phyloP scores from a whole-genome alignment of 2,797 vertebrate genomes.

The Kryptolebias ocellatus region DNA sequence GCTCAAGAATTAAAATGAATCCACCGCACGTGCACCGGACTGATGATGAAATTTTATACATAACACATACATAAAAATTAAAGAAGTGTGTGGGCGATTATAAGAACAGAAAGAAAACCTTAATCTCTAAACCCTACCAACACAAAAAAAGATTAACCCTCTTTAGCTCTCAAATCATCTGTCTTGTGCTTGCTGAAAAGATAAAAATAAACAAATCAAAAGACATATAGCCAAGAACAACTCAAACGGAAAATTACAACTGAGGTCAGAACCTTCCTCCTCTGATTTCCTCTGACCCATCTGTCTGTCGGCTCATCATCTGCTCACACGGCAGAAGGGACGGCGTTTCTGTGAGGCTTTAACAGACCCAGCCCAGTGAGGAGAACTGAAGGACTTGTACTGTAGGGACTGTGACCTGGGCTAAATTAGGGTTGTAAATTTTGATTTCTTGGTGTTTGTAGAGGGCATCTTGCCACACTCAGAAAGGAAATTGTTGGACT shows the following conservation, averaged over 20 bases:
- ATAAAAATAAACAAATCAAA: conserved; percentile 34
- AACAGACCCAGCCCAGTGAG: conserved; percentile 1
- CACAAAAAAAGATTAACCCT: conserved; percentile 41
- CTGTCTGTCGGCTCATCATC: conserved; percentile 48
- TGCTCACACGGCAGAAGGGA: conserved; percentile 30
- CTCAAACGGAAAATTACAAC: conserved; percentile 46
- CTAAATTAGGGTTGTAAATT: conserved; percentile 61
- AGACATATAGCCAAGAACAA: conserved; percentile 21
- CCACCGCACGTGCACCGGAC: background rate
- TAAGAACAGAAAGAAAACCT: conserved; percentile 6
- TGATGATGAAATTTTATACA: conserved; percentile 4
- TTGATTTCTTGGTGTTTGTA: conserved; percentile 17
- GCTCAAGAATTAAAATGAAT: conserved; percentile 9
- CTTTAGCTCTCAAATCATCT: conserved; percentile 36
- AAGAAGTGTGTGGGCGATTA: background rate
- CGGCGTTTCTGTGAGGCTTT: conserved; percentile 21
- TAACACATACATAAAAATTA: conserved; percentile 7
- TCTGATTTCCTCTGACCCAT: conserved; percentile 39
- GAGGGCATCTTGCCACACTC: conserved; percentile 26
- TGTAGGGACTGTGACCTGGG: conserved; percentile 14
- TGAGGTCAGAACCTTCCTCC: conserved; percentile 14
- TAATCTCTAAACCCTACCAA: conserved; percentile 34
- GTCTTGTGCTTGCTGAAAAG: conserved; percentile 17
- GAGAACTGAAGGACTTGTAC: conserved; percentile 10
- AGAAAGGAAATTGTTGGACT: conserved; percentile 22